Evolutionary conservation across 2,888 invertebrate genomes (phyloP).

Genomic region (Troilus luridus): DNA sequence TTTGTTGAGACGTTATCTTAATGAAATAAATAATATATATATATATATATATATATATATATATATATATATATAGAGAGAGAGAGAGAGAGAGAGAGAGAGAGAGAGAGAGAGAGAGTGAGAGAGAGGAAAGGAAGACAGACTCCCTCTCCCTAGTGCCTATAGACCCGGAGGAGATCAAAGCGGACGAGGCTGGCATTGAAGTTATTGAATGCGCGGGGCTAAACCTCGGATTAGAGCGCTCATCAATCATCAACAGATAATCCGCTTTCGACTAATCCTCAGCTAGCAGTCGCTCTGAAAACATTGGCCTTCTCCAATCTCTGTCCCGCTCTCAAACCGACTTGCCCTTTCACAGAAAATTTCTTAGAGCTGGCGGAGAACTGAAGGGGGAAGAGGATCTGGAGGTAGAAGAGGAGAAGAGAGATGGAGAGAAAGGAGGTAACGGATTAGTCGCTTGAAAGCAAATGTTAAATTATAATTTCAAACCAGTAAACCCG

Average conservation of each 20-base stretch:
- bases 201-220: constrained; percentile 55
- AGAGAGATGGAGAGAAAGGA: neutral
- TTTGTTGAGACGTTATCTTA: too few species aligned
- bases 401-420: neutral
- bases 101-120: neutral
- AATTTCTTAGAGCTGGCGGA: neutral
- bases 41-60: too few species aligned
- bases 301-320: constrained; percentile 56
- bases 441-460: neutral
- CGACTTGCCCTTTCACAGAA: constrained; percentile 15
- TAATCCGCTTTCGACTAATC: constrained; percentile 64
- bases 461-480: constrained; percentile 35
- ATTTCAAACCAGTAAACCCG: neutral
- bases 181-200: neutral
- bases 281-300: constrained; percentile 58
- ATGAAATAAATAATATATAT: too few species aligned
- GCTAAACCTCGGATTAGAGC: constrained; percentile 57
- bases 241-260: constrained; percentile 64
- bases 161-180: neutral
- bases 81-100: too few species aligned
- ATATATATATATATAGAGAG: too few species aligned
- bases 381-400: neutral
- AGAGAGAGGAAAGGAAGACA: neutral
- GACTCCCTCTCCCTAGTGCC: neutral
- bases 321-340: neutral